Evolutionary conservation across 2,888 invertebrate species (phyloP).

Genomic region (Hydroisotoma schaefferi): DNA sequence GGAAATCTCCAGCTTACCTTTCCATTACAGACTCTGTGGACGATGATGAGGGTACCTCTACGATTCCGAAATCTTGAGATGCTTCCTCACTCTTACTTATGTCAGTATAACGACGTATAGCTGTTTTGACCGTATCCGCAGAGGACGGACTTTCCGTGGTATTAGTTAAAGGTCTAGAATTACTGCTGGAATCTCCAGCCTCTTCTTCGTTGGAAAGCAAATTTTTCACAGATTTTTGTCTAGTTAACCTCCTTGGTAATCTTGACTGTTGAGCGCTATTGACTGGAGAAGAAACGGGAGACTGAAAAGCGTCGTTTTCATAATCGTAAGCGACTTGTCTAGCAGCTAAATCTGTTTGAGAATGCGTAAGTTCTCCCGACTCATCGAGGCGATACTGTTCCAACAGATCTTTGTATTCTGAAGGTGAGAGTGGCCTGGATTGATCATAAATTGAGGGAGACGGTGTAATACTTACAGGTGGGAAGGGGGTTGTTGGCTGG

Average conservation of each 20-base stretch:
- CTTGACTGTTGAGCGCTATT: neutral
- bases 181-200: neutral
- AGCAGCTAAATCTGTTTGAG: constrained; percentile 29
- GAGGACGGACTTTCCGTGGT: constrained; percentile 41
- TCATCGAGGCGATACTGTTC: constrained; percentile 29
- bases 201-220: neutral
- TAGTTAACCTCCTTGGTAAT: neutral
- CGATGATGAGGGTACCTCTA: too few species aligned
- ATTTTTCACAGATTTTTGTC: neutral
- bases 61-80: too few species aligned
- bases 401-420: constrained; percentile 31
- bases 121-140: constrained; percentile 43
- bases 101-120: constrained; percentile 17
- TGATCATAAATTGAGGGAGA: constrained; percentile 41
- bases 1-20: too few species aligned
- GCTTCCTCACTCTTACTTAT: neutral
- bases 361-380: constrained; percentile 20
- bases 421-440: constrained; percentile 22
- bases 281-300: neutral
- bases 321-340: constrained; percentile 34
- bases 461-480: constrained; percentile 46
- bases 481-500: constrained; percentile 48
- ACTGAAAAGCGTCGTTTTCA: constrained; percentile 1
- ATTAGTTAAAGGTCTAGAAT: constrained; percentile 17
- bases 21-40: too few species aligned